These are phyloP conservation scores for Coelopa frigida DNA, from an alignment of 1,140 invertebrate genomes.

Conservation along the genomic window DNA sequence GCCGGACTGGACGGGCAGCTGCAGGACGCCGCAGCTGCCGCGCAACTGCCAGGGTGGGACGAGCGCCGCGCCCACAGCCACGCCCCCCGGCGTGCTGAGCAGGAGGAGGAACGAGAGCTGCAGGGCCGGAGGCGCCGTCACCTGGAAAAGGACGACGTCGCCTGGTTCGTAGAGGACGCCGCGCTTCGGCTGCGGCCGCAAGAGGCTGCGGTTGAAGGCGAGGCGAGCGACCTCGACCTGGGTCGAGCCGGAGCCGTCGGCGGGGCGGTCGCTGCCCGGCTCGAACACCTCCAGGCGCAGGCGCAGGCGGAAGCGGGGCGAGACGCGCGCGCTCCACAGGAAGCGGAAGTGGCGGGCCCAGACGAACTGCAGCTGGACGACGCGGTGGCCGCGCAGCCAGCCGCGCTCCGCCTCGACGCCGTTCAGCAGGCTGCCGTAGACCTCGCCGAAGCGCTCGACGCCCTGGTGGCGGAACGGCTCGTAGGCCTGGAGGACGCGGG, in stretches of 20 bases:
- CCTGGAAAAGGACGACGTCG: conserved; percentile 23
- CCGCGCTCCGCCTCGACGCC: conserved; percentile 61
- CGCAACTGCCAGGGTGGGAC: conserved; percentile 45
- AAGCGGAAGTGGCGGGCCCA: conserved; percentile 25
- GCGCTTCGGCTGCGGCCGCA: conserved; percentile 15
- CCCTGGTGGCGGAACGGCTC: conserved; percentile 44
- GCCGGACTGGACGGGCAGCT: conserved; percentile 44
- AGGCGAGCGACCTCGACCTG: conserved; percentile 24
- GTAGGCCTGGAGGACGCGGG: conserved; percentile 34
- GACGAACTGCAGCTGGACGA: conserved; percentile 75
- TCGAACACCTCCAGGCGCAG: background rate
- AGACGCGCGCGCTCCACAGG: background rate
- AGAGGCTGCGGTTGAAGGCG: conserved; percentile 26
- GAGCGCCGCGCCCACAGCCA: conserved; percentile 70
- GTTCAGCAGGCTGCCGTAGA: conserved; percentile 50
- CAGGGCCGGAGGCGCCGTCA: conserved; percentile 21
- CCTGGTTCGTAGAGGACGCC: conserved; percentile 24
- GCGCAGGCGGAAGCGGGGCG: background rate
- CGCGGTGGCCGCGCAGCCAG: conserved; percentile 77
- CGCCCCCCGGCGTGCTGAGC: conserved; percentile 14
- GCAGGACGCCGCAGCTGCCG: conserved; percentile 65
- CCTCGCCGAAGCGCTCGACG: conserved; percentile 56
- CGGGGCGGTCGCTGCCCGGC: conserved; percentile 1
- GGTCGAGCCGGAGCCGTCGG: conserved; percentile 13
- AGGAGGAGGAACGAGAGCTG: conserved; percentile 20